Percentiles rank a stretch among this genome's conserved stretches.
phyloP scores from a whole-genome alignment of 2,797 vertebrate genomes.

The Alosa sapidissima region DNA sequence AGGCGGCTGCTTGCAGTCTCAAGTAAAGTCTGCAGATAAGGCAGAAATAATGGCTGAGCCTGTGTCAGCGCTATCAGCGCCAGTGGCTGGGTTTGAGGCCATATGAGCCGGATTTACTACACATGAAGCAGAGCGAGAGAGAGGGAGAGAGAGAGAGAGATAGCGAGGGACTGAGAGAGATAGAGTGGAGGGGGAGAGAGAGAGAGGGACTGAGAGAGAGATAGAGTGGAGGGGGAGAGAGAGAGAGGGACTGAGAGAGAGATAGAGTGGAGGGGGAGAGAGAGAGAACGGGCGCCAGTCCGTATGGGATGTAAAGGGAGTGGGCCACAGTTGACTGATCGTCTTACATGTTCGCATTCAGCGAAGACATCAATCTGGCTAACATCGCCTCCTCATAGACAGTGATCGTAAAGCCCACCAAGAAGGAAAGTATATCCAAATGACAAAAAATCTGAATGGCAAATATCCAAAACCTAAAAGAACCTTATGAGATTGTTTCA shows the following conservation, averaged over 20 bases:
- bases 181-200: neutral
- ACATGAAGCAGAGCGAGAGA: neutral
- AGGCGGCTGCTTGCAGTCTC: neutral
- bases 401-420: neutral
- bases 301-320: neutral
- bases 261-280: neutral
- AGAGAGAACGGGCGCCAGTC: neutral
- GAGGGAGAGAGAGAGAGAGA: neutral
- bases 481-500: too few species aligned
- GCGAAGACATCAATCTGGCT: neutral
- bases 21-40: neutral
- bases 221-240: too few species aligned
- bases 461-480: neutral
- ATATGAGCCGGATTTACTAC: neutral
- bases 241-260: neutral
- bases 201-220: neutral
- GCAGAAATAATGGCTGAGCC: neutral
- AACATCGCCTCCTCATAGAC: neutral
- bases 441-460: neutral
- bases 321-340: neutral
- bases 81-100: neutral
- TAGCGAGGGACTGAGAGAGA: neutral
- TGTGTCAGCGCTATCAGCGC: constrained; percentile 5
- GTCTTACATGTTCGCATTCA: neutral
- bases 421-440: neutral